phyloP scores from a whole-genome alignment of 2,888 invertebrate genomes.

The Anarsia innoxiella region DNA sequence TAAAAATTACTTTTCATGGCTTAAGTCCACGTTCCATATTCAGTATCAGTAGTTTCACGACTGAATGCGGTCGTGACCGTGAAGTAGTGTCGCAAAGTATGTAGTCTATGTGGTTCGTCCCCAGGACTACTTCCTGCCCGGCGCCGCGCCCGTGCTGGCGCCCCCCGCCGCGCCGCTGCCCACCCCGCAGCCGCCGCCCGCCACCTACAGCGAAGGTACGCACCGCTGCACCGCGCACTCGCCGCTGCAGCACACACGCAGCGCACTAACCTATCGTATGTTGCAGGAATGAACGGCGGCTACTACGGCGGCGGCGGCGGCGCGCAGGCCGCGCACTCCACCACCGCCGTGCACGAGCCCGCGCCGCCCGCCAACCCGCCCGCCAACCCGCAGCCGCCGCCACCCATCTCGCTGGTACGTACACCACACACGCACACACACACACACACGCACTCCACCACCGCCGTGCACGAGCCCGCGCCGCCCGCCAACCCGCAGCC shows the following conservation, averaged over 20 bases:
- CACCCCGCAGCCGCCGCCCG: slow-evolving; percentile 46
- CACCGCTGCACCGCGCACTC: background rate
- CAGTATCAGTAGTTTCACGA: no score
- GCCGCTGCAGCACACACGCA: background rate
- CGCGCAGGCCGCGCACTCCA: slow-evolving; percentile 91
- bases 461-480: slow-evolving; percentile 50
- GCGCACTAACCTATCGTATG: background rate
- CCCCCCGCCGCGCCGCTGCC: slow-evolving; percentile 39
- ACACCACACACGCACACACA: slow-evolving; percentile 1
- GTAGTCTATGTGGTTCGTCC: background rate
- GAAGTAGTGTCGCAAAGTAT: no score
- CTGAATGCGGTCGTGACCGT: no score
- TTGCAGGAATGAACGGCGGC: slow-evolving; percentile 79
- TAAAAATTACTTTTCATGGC: no score
- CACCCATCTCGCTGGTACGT: slow-evolving; percentile 44
- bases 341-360: slow-evolving; percentile 77
- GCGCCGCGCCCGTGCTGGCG: slow-evolving; percentile 50
- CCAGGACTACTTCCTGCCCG: slow-evolving; percentile 82
- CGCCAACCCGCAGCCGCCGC: slow-evolving; percentile 53
- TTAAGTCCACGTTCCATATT: no score
- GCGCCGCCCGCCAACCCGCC: slow-evolving; percentile 40
- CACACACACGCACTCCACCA: slow-evolving; percentile 43
- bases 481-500: slow-evolving; percentile 40
- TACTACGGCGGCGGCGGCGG: slow-evolving; percentile 78
- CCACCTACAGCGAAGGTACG: slow-evolving; percentile 39